Percentiles rank a stretch among this genome's conserved stretches.
Evolutionary conservation across 2,888 invertebrate species (phyloP).

Genomic region (Ametastegia equiseti): DNA sequence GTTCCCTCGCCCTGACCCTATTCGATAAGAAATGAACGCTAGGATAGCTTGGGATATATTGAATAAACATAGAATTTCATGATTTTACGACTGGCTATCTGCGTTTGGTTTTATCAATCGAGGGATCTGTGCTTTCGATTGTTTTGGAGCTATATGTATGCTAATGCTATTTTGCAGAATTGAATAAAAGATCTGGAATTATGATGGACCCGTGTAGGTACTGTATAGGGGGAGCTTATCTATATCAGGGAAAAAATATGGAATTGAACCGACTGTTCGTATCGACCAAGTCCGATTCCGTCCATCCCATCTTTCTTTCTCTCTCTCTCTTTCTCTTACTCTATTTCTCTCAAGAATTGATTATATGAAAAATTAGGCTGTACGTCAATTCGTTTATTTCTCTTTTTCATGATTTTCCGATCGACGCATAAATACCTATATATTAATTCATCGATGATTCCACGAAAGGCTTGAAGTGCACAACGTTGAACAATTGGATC

Average conservation of each 20-base stretch:
- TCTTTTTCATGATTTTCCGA: background rate
- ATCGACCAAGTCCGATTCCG: constrained; percentile 28
- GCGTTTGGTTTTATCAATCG: constrained; percentile 62
- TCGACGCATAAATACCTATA: too few species aligned
- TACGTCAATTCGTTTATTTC: background rate
- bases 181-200: constrained; percentile 74
- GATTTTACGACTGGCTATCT: constrained; percentile 71
- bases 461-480: background rate
- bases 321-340: too few species aligned
- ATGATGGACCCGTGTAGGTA: constrained; percentile 69
- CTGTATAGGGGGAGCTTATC: constrained; percentile 48
- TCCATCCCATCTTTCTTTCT: too few species aligned
- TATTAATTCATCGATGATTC: background rate
- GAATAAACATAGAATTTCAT: constrained; percentile 75
- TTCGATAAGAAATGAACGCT: constrained; percentile 43
- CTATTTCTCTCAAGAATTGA: background rate
- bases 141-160: constrained; percentile 69
- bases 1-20: constrained; percentile 56
- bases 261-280: constrained; percentile 11
- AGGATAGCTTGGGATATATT: constrained; percentile 64
- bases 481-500: background rate
- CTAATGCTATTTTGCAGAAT: constrained; percentile 70
- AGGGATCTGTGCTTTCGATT: constrained; percentile 61
- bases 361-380: constrained; percentile 26
- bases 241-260: constrained; percentile 34